Conservation (phyloP, 2,113 vertebrate species). For the Struthio camelus region DNA sequence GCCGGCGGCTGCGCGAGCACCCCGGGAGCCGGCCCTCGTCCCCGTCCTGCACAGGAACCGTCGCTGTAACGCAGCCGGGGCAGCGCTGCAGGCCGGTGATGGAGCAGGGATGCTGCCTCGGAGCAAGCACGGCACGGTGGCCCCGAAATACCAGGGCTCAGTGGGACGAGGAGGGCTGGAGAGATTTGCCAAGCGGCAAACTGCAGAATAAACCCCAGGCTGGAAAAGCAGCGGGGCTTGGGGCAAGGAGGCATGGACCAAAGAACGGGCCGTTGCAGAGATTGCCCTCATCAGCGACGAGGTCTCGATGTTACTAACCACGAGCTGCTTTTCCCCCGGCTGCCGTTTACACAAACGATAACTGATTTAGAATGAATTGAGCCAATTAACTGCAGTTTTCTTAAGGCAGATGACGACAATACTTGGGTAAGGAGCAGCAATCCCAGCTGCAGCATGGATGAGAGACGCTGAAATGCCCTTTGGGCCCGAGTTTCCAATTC, state of each 20-base stretch:
- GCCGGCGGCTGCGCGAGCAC: not conserved
- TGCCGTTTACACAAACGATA: conserved; percentile 37
- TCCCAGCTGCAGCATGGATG: conserved; percentile 12
- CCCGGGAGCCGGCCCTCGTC: not conserved
- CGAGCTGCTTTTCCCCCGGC: conserved; percentile 20
- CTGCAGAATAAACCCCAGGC: not conserved
- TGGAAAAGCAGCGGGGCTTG: not conserved
- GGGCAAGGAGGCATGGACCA: not conserved
- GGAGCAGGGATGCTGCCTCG: not conserved
- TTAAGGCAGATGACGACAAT: conserved; percentile 12
- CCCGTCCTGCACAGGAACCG: not conserved
- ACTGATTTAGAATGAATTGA: conserved; percentile 64
- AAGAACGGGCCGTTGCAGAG: accelerated
- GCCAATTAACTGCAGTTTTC: conserved; percentile 51
- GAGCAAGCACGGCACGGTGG: too few relatives aligned
- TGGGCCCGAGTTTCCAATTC: not conserved
- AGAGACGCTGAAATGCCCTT: conserved; percentile 5
- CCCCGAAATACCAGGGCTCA: too few relatives aligned
- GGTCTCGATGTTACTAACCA: conserved; percentile 23
- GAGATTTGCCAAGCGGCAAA: not conserved
- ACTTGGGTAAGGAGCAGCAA: not conserved
- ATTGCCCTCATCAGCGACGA: not conserved
- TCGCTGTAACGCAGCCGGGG: not conserved
- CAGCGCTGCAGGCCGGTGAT: not conserved
- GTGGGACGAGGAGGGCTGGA: too few relatives aligned